Percentiles rank a stretch among this genome's conserved stretches.
These are phyloP conservation scores for Acanthococcus lagerstroemiae DNA, from an alignment of 2,888 invertebrate species.

Conservation along the genomic window DNA sequence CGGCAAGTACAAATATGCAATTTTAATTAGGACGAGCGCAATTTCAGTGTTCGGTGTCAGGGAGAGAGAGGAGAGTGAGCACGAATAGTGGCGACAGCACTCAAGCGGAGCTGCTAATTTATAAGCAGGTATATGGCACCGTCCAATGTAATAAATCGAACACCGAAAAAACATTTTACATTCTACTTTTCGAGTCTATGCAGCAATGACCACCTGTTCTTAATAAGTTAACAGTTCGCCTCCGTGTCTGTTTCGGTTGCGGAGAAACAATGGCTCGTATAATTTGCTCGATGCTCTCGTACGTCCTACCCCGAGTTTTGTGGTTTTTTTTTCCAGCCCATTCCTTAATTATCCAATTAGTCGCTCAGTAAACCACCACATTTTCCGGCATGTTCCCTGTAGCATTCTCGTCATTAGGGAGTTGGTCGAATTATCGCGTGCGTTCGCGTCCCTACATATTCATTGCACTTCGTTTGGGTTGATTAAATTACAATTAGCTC, in stretches of 20 bases:
- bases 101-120: too few species aligned
- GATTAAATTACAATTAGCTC: conserved; percentile 27
- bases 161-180: too few species aligned
- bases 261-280: not conserved
- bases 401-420: not conserved
- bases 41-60: too few species aligned
- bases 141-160: too few species aligned
- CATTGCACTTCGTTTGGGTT: conserved; percentile 14
- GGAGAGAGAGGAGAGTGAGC: too few species aligned
- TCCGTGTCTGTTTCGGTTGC: not conserved
- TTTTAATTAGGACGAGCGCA: too few species aligned
- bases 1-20: too few species aligned
- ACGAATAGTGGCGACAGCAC: too few species aligned
- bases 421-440: not conserved
- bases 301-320: not conserved
- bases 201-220: conserved; percentile 7
- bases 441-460: not conserved
- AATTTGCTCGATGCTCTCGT: not conserved
- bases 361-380: conserved; percentile 27
- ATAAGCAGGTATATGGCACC: too few species aligned
- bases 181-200: too few species aligned
- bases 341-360: conserved; percentile 26
- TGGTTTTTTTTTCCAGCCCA: not conserved
- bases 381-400: conserved; percentile 19
- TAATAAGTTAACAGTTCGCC: not conserved